Base-by-base conservation (phyloP, 2,797 vertebrate genomes). In the Acomys russatus region DNA sequence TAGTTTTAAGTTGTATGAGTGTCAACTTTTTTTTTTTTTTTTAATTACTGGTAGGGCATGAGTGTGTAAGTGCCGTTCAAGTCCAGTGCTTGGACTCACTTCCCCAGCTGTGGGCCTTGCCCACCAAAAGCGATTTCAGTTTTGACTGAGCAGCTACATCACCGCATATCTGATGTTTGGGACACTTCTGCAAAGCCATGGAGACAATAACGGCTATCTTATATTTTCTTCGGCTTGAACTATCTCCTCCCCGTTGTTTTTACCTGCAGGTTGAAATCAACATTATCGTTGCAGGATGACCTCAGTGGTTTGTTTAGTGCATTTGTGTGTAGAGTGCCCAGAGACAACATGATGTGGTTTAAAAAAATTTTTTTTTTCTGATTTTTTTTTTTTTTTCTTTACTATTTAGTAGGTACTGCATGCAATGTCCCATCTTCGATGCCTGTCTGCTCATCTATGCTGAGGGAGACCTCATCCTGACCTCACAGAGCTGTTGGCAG, bases 371-470 rank as follows among this genome's bases (percentile, higher is more conserved):
- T n/a, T n/a, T n/a, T n/a, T n/a, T 89, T 78, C 38, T 51, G 30
- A 77, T 56, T 23, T 44, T 59, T 59, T 59, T 49, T 54, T 56
- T 23, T 44, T 59, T 59, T 59, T 49, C 61, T 92, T 35, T 71
- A 0, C 83, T 38, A 2, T 23, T 49, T 59, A 38, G 17, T 4
- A 79, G 80, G 35, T 49, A 6, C 63, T 61, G 61, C 12, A 1
- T 68, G 0, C 28, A 51, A 33, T 68, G 54, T 92, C 33, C 64
- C 15, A 44, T 63, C 51, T 71, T 0, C 1, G 33, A 91, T 51
- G 30, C 78, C 94, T 38, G 71, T n/a, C 88, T 96, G 90, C 88
- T 95, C 49, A 9, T 92, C 71, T 83, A 30, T 82, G 74, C 59
- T 79, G 3, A 15, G 61, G 71, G 61, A 70, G 91, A 92, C 92